Evolutionary conservation across 2,113 vertebrate genomes (phyloP).

Genomic region (Mesitornis unicolor): DNA sequence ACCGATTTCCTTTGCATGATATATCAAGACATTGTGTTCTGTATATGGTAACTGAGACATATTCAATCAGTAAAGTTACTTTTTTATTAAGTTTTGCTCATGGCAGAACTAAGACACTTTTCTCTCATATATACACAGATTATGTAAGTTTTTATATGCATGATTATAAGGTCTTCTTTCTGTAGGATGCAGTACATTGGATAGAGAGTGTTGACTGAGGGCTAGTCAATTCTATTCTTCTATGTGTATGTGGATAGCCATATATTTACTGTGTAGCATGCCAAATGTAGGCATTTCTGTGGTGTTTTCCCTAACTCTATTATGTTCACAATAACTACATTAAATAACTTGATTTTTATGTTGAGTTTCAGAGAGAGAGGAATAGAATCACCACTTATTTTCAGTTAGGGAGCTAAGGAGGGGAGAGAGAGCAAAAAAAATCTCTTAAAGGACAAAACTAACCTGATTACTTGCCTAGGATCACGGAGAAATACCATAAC

Average conservation of each 20-base stretch:
- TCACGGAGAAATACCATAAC: background rate
- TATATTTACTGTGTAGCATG: background rate
- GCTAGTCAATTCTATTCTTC: background rate
- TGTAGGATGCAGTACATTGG: background rate
- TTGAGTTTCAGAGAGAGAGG: background rate
- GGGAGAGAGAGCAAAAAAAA: background rate
- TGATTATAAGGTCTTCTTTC: background rate
- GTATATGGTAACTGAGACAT: background rate
- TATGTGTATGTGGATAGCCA: background rate
- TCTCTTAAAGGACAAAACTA: background rate
- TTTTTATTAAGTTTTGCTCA: background rate
- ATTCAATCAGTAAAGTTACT: background rate
- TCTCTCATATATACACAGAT: background rate
- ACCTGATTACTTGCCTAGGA: background rate
- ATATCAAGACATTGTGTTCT: background rate
- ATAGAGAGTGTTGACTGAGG: background rate
- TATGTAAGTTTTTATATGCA: background rate
- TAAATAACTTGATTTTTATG: fast-evolving
- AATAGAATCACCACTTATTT: background rate
- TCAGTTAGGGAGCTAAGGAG: background rate
- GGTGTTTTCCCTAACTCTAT: background rate
- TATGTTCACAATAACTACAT: background rate
- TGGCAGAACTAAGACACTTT: background rate
- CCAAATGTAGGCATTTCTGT: background rate
- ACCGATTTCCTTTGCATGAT: background rate